Evolutionary conservation across 2,113 vertebrate species (phyloP), one percentile per base, ranked within the genome.

Genomic region (Ochotona curzoniae): DNA sequence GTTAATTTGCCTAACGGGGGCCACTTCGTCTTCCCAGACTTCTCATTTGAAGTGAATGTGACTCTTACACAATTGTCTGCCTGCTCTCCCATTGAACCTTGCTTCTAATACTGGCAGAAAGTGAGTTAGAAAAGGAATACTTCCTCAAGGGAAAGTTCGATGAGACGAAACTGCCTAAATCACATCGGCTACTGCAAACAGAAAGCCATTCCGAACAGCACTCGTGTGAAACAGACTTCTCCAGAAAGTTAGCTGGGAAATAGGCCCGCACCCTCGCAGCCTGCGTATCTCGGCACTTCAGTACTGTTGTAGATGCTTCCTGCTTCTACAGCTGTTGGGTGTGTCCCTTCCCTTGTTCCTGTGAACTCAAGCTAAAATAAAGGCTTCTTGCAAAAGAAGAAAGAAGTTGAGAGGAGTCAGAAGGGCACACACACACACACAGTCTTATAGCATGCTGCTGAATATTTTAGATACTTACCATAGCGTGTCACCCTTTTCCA

Each of bases 321-420:
- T 97, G 89, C 83, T 90, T 93, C 66, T 87, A 73, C 89, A 93
- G 93, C 89, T 93, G 91, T 80, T 94, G 96, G 96, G 96, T 89
- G 96, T 96, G 94, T 94, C 76, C 75, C 51, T 89, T 49, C 57
- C 83, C 66, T 80, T 91, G 83, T 94, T 96, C 71, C 90, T 90
- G 89, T 93, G 87, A 86, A 26, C 38, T 88, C 66, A 82, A 90
- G 38, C 60, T 87, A 66, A 94, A 95, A 94, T 60, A 88, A 90
- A 83, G 60, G 0, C 9, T 81, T 89, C 66, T 91, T 51, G 75
- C 76, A 80, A 88, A 73, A 90, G 15, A 92, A 74, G 30, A 92
- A 92, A 87, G 69, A 92, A 64, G 13, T 61, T 28, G 4, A 84
- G 15, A 6, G 49, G 11, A 93, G 30, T 66, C 49, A 23, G 28